Evolutionary conservation across 2,888 invertebrate genomes (phyloP).

Genomic region (Scaptomyza reducta): DNA sequence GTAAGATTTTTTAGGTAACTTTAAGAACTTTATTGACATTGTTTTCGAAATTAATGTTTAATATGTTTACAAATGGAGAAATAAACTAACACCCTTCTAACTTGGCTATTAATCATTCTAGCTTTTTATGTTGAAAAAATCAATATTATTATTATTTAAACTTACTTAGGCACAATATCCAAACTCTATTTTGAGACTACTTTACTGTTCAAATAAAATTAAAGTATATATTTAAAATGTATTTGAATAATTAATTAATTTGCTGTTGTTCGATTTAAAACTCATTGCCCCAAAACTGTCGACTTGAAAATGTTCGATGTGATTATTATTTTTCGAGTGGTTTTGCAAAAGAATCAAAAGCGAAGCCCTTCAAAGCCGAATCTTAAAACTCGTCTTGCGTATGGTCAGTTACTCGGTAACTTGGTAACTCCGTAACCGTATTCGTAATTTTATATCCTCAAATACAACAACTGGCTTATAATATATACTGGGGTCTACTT

Average conservation of each 20-base stretch:
- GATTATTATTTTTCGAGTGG: background rate
- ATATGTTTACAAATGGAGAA: too few relatives aligned
- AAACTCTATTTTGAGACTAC: background rate
- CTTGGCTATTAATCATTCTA: too few relatives aligned
- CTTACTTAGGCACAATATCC: background rate
- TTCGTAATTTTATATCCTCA: conserved; percentile 28
- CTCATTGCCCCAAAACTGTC: too few relatives aligned
- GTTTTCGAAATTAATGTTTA: too few relatives aligned
- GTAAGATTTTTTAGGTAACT: too few relatives aligned
- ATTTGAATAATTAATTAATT: too few relatives aligned
- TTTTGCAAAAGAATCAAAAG: conserved; percentile 40
- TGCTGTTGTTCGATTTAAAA: too few relatives aligned
- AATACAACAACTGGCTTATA: background rate
- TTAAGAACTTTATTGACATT: too few relatives aligned
- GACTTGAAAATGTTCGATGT: background rate
- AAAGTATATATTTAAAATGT: background rate
- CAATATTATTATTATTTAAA: too few relatives aligned
- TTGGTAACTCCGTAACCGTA: conserved; percentile 10
- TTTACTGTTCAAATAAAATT: background rate
- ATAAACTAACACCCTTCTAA: too few relatives aligned
- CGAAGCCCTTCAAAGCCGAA: conserved; percentile 52
- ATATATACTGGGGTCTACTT: conserved; percentile 51
- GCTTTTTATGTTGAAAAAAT: too few relatives aligned
- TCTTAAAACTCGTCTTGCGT: conserved; percentile 70
- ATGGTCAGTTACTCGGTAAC: conserved; percentile 66